Percentiles rank a stretch among this genome's conserved stretches.
Conservation (phyloP, 2,113 vertebrate genomes). For the Saimiri boliviensis region DNA sequence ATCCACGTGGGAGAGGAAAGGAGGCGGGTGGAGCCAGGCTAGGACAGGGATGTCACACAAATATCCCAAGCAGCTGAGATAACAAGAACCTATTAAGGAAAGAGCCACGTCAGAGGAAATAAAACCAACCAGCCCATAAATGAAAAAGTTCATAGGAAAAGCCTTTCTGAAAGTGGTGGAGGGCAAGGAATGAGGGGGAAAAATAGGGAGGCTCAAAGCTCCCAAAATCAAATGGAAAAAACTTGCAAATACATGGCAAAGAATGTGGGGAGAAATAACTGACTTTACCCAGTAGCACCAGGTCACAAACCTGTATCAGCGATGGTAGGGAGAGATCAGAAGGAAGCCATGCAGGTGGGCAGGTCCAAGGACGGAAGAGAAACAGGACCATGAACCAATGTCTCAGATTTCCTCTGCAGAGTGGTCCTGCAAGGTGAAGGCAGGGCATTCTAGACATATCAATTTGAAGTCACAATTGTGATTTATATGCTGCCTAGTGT, state of each 20-base stretch:
- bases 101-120: neutral
- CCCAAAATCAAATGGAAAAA: neutral
- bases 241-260: neutral
- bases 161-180: neutral
- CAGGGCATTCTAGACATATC: neutral
- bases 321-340: neutral
- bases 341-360: neutral
- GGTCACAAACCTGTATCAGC: neutral
- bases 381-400: fast-evolving
- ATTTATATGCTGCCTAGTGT: slow-evolving; percentile 37
- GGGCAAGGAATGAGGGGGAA: neutral
- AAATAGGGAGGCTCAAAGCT: neutral
- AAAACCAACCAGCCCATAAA: neutral
- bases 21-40: slow-evolving; percentile 1
- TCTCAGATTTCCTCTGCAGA: neutral
- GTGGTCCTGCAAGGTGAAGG: neutral
- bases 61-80: slow-evolving; percentile 48
- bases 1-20: slow-evolving; percentile 41
- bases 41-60: neutral
- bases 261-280: neutral
- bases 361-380: neutral
- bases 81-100: slow-evolving; percentile 37
- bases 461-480: slow-evolving; percentile 40
- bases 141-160: neutral
- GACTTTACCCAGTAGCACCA: neutral